Conservation (phyloP, 2,797 vertebrate species). For the Melanotaenia trifasciata region DNA sequence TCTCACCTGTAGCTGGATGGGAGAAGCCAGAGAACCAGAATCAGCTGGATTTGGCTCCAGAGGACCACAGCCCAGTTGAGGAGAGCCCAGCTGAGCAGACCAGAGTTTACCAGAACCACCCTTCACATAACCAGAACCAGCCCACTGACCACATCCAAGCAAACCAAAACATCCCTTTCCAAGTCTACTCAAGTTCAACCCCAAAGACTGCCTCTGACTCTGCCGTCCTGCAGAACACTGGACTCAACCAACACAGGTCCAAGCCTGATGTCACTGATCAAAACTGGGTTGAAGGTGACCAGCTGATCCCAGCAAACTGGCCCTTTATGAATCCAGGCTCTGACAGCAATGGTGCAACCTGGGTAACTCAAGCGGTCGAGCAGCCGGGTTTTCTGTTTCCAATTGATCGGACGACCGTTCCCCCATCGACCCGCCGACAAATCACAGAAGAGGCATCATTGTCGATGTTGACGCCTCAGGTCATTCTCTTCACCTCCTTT, state of each 20-base stretch:
- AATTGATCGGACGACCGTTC: slow-evolving; percentile 47
- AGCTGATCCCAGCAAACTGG: slow-evolving; percentile 22
- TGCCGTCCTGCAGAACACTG: slow-evolving; percentile 40
- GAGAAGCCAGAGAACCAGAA: slow-evolving; percentile 57
- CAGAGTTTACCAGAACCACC: slow-evolving; percentile 76
- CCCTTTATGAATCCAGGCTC: slow-evolving; percentile 47
- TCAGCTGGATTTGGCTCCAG: slow-evolving; percentile 47
- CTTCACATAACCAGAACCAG: slow-evolving; percentile 25
- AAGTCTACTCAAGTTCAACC: slow-evolving; percentile 4
- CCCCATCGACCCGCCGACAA: slow-evolving; percentile 47
- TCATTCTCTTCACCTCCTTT: slow-evolving; percentile 8
- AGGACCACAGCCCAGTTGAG: slow-evolving; percentile 74
- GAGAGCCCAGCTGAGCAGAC: slow-evolving; percentile 76
- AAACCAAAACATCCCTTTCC: slow-evolving; percentile 35
- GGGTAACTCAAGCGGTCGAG: slow-evolving; percentile 68
- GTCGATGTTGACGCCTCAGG: slow-evolving; percentile 65
- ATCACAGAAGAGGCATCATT: slow-evolving; percentile 80
- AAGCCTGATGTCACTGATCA: slow-evolving; percentile 23
- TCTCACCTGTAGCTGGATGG: slow-evolving; percentile 23
- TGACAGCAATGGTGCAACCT: slow-evolving; percentile 72
- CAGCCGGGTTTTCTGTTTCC: slow-evolving; percentile 82
- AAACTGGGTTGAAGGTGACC: slow-evolving; percentile 67
- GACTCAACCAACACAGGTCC: slow-evolving; percentile 19
- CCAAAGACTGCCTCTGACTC: slow-evolving; percentile 31
- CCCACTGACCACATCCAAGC: slow-evolving; percentile 21